These are phyloP conservation scores for Phrynocephalus guinanensis DNA, from an alignment of 2,797 vertebrate species.

Conservation along the genomic window DNA sequence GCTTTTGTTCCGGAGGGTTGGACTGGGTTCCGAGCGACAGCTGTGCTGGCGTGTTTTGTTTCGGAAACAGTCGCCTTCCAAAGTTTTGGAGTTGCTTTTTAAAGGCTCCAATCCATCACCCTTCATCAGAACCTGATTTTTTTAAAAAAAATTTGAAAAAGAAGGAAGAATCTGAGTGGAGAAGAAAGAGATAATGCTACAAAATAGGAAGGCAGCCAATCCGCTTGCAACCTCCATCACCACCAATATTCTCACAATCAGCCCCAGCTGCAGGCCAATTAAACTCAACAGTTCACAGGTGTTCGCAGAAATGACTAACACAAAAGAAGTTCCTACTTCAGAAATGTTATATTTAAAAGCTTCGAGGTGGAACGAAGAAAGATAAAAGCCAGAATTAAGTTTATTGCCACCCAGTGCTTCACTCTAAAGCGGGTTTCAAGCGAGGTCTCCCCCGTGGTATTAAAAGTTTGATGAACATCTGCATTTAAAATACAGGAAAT, in stretches of 20 bases:
- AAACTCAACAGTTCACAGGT: conserved; percentile 69
- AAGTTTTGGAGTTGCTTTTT: conserved; percentile 49
- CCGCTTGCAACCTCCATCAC: conserved; percentile 50
- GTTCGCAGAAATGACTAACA: conserved; percentile 69
- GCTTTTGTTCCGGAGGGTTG: no score
- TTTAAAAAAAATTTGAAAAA: conserved; percentile 15
- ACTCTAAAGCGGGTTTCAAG: conserved; percentile 72
- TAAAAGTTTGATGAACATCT: conserved; percentile 76
- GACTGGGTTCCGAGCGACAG: no score
- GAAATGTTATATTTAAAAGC: conserved; percentile 76
- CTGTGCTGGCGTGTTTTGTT: no score
- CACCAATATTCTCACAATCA: conserved; percentile 46
- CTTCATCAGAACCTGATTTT: conserved; percentile 55
- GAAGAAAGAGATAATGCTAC: conserved; percentile 66
- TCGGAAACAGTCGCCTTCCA: no score
- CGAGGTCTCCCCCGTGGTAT: conserved; percentile 64
- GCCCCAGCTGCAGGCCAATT: conserved; percentile 69
- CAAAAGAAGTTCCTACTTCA: conserved; percentile 71
- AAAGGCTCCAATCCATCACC: conserved; percentile 55
- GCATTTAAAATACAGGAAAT: conserved; percentile 72
- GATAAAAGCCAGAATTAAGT: conserved; percentile 75
- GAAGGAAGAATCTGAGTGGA: conserved; percentile 44
- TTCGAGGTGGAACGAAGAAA: conserved; percentile 77
- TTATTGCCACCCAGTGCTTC: conserved; percentile 73
- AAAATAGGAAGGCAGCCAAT: conserved; percentile 51